Evolutionary conservation across 2,113 vertebrate species (phyloP).

Genomic region (Callaeas wilsoni): DNA sequence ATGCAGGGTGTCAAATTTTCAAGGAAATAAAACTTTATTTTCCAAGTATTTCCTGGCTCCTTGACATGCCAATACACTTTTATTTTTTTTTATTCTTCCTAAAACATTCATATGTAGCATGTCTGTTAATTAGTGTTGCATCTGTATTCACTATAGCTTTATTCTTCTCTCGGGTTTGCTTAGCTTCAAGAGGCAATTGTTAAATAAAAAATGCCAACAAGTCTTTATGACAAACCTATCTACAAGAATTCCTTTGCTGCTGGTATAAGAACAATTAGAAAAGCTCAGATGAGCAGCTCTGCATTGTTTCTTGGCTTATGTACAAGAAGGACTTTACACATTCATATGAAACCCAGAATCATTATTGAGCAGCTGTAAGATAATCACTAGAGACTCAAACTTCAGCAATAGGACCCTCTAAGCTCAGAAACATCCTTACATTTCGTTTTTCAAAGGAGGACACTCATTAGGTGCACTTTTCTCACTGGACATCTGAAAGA

Average conservation of each 20-base stretch:
- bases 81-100: neutral
- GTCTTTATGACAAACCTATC: conserved; percentile 54
- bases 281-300: conserved; percentile 22
- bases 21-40: neutral
- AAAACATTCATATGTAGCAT: neutral
- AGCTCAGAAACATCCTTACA: neutral
- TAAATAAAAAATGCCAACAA: conserved; percentile 44
- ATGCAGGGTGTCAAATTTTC: neutral
- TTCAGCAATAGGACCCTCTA: neutral
- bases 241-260: conserved; percentile 45
- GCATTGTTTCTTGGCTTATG: conserved; percentile 5
- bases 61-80: neutral
- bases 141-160: neutral
- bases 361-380: conserved; percentile 31
- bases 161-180: conserved; percentile 61
- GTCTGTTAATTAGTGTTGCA: conserved; percentile 57
- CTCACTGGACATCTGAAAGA: neutral
- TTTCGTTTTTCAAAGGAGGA: neutral
- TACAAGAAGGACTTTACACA: neutral
- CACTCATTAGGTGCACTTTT: neutral
- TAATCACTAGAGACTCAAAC: neutral
- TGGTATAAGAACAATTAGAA: conserved; percentile 43
- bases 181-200: conserved; percentile 54
- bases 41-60: neutral
- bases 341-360: neutral